Evolutionary conservation across 2,113 vertebrate genomes (phyloP).

Genomic region (Tyrannus savana): DNA sequence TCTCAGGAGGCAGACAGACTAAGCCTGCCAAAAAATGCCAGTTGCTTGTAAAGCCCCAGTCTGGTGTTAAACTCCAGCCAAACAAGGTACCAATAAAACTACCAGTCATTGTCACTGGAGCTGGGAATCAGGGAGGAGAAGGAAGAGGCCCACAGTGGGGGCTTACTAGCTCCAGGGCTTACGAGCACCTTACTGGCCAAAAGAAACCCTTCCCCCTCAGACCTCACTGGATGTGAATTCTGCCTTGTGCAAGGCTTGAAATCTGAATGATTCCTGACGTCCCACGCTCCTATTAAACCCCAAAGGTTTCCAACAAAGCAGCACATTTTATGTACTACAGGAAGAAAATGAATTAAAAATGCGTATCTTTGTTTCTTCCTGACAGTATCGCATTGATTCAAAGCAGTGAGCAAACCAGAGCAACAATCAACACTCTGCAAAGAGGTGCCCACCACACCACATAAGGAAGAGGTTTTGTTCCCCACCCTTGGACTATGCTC

Average conservation of each 20-base stretch:
- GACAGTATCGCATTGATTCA: constrained; percentile 43
- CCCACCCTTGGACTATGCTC: background rate
- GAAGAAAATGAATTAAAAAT: constrained; percentile 60
- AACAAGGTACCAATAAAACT: background rate
- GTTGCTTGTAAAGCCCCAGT: background rate
- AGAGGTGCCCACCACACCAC: background rate
- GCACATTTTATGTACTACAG: constrained; percentile 36
- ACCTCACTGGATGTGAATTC: background rate
- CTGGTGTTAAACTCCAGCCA: background rate
- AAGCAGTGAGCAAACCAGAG: background rate
- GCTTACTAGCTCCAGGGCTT: background rate
- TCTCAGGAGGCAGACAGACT: background rate
- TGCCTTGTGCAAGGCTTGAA: constrained; percentile 9
- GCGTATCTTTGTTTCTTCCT: constrained; percentile 44
- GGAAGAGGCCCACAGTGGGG: background rate
- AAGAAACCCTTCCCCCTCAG: background rate
- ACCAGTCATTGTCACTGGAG: background rate
- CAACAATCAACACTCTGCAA: background rate
- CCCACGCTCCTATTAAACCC: background rate
- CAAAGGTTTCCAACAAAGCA: constrained; percentile 45
- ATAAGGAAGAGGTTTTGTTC: constrained; percentile 2
- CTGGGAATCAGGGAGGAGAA: background rate
- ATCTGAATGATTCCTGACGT: constrained; percentile 16
- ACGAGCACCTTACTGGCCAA: background rate
- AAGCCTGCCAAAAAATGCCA: background rate